A percentile compares a stretch with the other conserved stretches of the same genome.
phyloP scores from a whole-genome alignment of 2,888 invertebrate species.

The Halictus quadricinctus region DNA sequence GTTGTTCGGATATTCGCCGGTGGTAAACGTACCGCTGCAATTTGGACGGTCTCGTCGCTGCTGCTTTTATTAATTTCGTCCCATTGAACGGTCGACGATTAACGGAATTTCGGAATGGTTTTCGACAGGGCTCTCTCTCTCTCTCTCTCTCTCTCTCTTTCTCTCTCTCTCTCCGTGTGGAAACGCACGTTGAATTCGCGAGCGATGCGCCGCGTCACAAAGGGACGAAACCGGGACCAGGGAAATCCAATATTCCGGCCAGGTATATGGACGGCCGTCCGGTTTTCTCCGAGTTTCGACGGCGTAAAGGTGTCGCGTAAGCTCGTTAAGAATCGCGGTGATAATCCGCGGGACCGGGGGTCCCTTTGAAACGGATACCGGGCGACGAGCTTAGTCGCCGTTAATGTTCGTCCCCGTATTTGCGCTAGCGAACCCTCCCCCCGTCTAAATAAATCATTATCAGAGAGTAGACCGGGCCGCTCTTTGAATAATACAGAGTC shows the following conservation, averaged over 20 bases:
- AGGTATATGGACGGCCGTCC: slow-evolving; percentile 1
- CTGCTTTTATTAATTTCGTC: slow-evolving; percentile 53
- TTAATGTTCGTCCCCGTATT: slow-evolving; percentile 23
- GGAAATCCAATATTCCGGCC: slow-evolving; percentile 31
- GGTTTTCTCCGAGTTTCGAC: not conserved
- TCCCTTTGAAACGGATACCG: slow-evolving; percentile 30
- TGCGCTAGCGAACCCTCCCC: slow-evolving; percentile 10
- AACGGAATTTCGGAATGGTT: not conserved
- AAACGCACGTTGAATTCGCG: slow-evolving; percentile 3
- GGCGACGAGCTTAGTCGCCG: slow-evolving; percentile 3
- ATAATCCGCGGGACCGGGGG: slow-evolving; percentile 28
- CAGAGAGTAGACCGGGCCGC: slow-evolving; percentile 56
- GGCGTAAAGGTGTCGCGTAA: slow-evolving; percentile 39
- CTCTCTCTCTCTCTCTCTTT: no score
- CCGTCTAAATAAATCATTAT: slow-evolving; percentile 75
- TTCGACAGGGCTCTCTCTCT: not conserved
- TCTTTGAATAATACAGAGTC: slow-evolving; percentile 73
- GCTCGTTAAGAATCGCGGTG: slow-evolving; percentile 51
- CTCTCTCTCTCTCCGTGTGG: not conserved
- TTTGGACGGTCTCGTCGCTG: slow-evolving; percentile 29
- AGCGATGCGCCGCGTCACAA: slow-evolving; percentile 12
- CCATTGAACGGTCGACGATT: slow-evolving; percentile 21
- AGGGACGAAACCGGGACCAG: not conserved
- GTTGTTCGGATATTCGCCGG: slow-evolving; percentile 44
- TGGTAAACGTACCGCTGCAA: slow-evolving; percentile 31